Evolutionary conservation across 2,113 vertebrate species (phyloP), one percentile per base, ranked within the genome.

Genomic region (Oxyura jamaicensis): DNA sequence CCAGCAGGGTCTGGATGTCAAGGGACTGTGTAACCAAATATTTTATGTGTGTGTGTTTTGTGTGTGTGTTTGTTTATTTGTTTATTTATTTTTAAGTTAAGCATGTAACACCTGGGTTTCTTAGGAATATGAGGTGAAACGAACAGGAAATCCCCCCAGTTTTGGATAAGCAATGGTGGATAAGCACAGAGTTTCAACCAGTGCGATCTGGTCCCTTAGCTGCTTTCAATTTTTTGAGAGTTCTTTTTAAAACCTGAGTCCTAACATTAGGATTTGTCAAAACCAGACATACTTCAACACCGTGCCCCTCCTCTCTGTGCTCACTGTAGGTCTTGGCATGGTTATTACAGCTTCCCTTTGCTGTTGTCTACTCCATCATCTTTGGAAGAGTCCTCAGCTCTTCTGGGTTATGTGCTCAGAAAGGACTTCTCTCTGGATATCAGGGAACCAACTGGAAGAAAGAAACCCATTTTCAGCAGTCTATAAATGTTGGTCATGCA

Each of bases 401-500:
- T 83, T 90, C 35, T 69, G 35, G 58, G 10, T 2, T 29, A 16
- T 0, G 1, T 36, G 3, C 3, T 4, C 18, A 22, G 2, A 10
- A 5, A 76, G 12, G 18, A 75, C 22, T 79, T 91, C 31, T n/a
- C 31, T 55, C 5, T 14, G 73, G 20, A 22, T 4, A 7, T 18
- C 21, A 66, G 33, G 7, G 23, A 83, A 44, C 10, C 55, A 60
- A 65, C 1, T 42, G 31, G 39, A 83, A 77, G 14, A 29, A 65
- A 10, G 19, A 69, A 72, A 58, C 6, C 9, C 3, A 17, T 35
- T 74, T 81, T 69, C 74, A 46, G 23, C 55, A 78, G 31, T 13
- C 22, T 3, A 0, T 31, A 12, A 1, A 0, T 42, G 25, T 22
- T 68, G 5, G 22, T n/a, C 25, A 58, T 80, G 19, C 7, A 5